Base-by-base conservation (phyloP, 2,797 vertebrate species). In the Tapirus indicus region DNA sequence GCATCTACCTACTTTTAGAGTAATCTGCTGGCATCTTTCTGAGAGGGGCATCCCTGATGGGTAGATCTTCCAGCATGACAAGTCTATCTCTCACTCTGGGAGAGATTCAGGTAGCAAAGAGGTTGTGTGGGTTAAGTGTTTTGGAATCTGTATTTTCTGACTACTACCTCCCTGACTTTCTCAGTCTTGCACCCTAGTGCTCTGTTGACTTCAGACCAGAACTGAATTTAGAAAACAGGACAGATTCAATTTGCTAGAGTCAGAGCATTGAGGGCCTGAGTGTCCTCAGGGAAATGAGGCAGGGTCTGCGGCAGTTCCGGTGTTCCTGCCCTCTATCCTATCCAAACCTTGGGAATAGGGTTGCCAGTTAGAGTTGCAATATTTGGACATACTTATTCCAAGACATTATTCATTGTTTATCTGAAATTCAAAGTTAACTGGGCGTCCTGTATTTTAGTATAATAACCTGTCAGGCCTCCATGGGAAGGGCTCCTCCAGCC, bases 361-460 rank as follows among this genome's bases (percentile, higher is more conserved):
- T 60, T 88, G 49, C 11, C 49, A 14, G 88, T 71, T 7, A 78
- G 69, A 83, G 41, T 58, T 86, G 75, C 21, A 78, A 23, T 90
- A 60, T 82, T 62, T 93, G 44, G 60, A 56, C 9, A 47, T 38
- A 49, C 10, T 78, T 94, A 21, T 25, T 92, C 35, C 5, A 68
- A 79, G 44, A 62, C 35, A 23, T 38, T 49, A 18, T 62, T 56
- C 38, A 54, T 75, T 23, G 0, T 49, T 89, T 64, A 58, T 66
- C 74, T 94, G 44, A 94, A 90, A 56, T 83, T 88, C 62, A 72
- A 44, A 86, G 90, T 89, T 89, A 80, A 29, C 35, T 21, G 21
- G 25, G 14, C 27, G 14, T 14, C 44, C 23, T 91, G 18, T 44
- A n/a, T 86, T 75, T 92, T 82, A 62, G 85, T 82, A 58, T 71